Conservation (phyloP, 1,140 invertebrate genomes). For the Tetramorium alpestre region DNA sequence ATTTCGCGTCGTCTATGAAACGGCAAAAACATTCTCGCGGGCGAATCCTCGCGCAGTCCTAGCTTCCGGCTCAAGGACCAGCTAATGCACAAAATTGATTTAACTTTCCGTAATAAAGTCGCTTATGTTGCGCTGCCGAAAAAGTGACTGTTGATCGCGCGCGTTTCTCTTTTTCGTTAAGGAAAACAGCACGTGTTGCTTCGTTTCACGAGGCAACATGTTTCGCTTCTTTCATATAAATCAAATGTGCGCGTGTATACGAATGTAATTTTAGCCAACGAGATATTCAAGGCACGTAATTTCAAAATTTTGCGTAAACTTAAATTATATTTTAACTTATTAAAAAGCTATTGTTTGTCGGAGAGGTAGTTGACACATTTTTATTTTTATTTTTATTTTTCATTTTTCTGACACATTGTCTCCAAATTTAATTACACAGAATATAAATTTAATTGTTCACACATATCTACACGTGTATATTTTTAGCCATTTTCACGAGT, state of each 20-base stretch:
- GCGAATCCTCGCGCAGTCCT: slow-evolving; percentile 25
- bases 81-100: slow-evolving; percentile 56
- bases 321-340: background rate
- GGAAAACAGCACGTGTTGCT: background rate
- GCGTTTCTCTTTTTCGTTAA: background rate
- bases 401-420: background rate
- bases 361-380: background rate
- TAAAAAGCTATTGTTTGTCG: background rate
- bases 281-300: background rate
- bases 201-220: background rate
- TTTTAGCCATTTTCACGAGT: background rate
- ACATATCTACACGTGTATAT: background rate
- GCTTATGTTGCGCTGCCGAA: slow-evolving; percentile 23
- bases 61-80: slow-evolving; percentile 38
- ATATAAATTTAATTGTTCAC: background rate
- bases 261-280: background rate
- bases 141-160: background rate
- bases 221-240: background rate
- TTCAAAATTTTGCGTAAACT: background rate
- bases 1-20: slow-evolving; percentile 59
- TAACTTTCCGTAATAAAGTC: slow-evolving; percentile 60
- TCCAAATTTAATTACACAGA: slow-evolving; percentile 3
- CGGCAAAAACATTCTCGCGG: slow-evolving; percentile 51
- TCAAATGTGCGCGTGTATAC: background rate
- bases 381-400: slow-evolving; percentile 10